phyloP scores from a whole-genome alignment of 2,888 invertebrate species.

The Drosophila bunnanda region DNA sequence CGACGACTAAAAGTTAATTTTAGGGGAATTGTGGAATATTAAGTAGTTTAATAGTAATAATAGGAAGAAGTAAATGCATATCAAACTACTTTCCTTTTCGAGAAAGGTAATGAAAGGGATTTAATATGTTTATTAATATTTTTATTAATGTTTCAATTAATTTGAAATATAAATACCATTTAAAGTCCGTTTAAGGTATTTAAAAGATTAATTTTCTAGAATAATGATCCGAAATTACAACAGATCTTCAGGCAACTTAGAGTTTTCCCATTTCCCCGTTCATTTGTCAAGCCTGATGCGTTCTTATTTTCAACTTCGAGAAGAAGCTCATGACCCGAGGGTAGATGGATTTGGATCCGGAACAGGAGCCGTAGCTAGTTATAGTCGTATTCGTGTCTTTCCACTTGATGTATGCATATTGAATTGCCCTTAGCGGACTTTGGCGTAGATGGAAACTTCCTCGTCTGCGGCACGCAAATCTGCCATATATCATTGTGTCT shows the following conservation, averaged over 20 bases:
- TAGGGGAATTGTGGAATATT: conserved; percentile 2
- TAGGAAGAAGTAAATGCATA: not conserved
- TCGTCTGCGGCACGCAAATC: conserved; percentile 70
- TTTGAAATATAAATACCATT: not conserved
- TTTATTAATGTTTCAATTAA: not conserved
- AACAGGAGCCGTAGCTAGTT: conserved; percentile 3
- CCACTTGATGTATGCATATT: conserved; percentile 72
- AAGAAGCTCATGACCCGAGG: conserved; percentile 15
- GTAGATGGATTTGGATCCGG: conserved; percentile 10
- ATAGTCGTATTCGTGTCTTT: conserved; percentile 28
- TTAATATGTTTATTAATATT: not conserved
- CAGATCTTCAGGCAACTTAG: conserved; percentile 12
- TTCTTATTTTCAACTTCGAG: conserved; percentile 60
- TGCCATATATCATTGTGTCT: conserved; percentile 73
- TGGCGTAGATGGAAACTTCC: conserved; percentile 34
- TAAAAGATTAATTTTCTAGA: not conserved
- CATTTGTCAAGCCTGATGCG: conserved; percentile 70
- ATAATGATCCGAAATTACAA: not conserved
- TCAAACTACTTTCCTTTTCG: not conserved
- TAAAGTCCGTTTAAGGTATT: fast-evolving
- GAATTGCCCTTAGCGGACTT: conserved; percentile 58
- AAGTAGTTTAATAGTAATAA: not conserved
- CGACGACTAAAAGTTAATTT: not conserved
- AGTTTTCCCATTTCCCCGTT: conserved; percentile 21
- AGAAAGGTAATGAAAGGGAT: not conserved